phyloP scores from a whole-genome alignment of 2,888 invertebrate species.

The Brenthis ino region DNA sequence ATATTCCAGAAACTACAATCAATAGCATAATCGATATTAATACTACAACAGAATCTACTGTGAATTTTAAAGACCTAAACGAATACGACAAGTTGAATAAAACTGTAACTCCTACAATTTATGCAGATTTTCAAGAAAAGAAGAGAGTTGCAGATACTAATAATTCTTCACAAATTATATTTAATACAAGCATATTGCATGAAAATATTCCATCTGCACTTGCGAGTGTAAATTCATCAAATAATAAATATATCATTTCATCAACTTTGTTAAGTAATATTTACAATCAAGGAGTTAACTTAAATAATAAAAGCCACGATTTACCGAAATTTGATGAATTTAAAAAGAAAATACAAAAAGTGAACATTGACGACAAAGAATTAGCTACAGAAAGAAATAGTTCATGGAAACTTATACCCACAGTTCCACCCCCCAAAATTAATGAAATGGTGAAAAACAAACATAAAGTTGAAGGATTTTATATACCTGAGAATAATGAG shows the following conservation, averaged over 20 bases:
- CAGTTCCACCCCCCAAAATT: conserved; percentile 76
- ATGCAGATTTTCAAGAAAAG: conserved; percentile 5
- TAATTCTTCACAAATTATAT: not conserved
- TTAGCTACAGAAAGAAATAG: conserved; percentile 64
- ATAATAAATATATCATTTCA: conserved; percentile 5
- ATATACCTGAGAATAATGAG: conserved; percentile 50
- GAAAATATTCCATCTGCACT: not conserved
- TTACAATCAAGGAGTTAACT: conserved; percentile 29
- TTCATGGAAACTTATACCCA: conserved; percentile 83
- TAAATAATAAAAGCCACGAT: conserved; percentile 43
- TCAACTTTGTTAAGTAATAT: conserved; percentile 12
- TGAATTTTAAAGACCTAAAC: not conserved
- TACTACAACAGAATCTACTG: not conserved
- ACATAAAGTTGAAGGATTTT: conserved; percentile 57
- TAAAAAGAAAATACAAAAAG: conserved; percentile 76
- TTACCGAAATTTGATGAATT: conserved; percentile 72
- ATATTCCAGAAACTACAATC: not conserved
- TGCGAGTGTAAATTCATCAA: not conserved
- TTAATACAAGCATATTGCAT: not conserved
- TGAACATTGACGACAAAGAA: conserved; percentile 74
- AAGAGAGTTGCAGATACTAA: conserved; percentile 6
- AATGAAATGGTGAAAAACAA: conserved; percentile 68
- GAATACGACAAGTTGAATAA: conserved; percentile 5
- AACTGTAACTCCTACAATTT: conserved; percentile 4
- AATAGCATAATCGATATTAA: not conserved